Percentiles rank a stretch among this genome's conserved stretches.
Evolutionary conservation across 2,888 invertebrate genomes (phyloP).

Genomic region (Chymomyza procnemis): DNA sequence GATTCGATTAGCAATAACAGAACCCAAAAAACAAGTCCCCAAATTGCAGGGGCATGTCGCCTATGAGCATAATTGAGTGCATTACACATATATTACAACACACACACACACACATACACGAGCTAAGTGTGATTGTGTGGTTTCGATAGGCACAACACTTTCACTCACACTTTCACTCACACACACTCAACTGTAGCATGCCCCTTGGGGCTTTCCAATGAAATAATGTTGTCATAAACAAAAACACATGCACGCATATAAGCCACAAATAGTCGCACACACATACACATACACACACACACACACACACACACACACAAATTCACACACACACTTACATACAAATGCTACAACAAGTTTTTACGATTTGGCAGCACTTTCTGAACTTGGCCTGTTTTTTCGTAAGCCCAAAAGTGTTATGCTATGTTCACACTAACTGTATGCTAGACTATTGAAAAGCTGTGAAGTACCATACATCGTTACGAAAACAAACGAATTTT

Average conservation of each 20-base stretch:
- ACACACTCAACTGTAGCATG: conserved; percentile 17
- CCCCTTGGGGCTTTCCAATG: conserved; percentile 36
- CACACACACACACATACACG: neutral
- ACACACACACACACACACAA: neutral
- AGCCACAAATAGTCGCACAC: neutral
- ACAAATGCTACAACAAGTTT: no score
- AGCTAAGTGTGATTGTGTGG: neutral
- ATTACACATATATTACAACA: conserved; percentile 47
- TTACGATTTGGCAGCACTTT: neutral
- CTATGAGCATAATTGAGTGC: conserved; percentile 62
- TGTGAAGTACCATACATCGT: no score
- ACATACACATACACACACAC: neutral
- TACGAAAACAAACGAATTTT: no score
- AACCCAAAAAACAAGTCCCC: neutral
- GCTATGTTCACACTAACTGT: neutral
- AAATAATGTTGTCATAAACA: conserved; percentile 52
- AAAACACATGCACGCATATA: neutral
- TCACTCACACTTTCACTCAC: no score
- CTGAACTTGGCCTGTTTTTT: neutral
- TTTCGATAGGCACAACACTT: neutral
- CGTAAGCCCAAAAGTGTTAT: neutral
- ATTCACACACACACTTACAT: neutral
- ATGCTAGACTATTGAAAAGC: no score
- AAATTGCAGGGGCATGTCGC: neutral
- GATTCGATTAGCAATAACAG: neutral